A percentile compares a stretch with the other conserved stretches of the same genome.
These are phyloP conservation scores for Scophthalmus maximus DNA, from an alignment of 2,113 vertebrate species.

Conservation along the genomic window DNA sequence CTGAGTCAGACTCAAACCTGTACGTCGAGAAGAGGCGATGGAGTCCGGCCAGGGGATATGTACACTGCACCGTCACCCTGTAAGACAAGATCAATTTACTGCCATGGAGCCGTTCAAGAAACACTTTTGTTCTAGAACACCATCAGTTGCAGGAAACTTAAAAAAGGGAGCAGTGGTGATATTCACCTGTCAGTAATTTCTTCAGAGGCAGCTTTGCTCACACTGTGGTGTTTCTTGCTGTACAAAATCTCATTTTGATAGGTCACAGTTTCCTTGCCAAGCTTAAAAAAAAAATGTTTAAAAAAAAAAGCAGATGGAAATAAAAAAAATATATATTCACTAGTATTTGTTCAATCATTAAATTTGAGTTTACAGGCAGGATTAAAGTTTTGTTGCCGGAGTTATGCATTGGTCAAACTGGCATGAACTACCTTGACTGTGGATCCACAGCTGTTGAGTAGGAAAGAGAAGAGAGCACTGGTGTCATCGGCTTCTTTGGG, in stretches of 20 bases:
- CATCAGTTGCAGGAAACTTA: accelerated
- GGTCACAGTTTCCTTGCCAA: conserved; percentile 48
- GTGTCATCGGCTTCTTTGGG: conserved; percentile 62
- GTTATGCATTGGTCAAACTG: background rate
- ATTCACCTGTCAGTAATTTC: conserved; percentile 13
- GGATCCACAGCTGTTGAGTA: conserved; percentile 75
- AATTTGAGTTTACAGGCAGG: background rate
- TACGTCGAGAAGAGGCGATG: conserved; percentile 58
- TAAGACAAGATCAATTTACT: background rate
- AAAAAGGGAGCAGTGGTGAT: background rate
- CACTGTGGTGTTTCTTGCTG: background rate
- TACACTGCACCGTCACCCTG: conserved; percentile 73
- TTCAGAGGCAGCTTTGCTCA: background rate
- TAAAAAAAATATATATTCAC: background rate
- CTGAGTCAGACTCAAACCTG: conserved; percentile 65
- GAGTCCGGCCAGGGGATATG: conserved; percentile 56
- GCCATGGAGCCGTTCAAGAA: background rate
- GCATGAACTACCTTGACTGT: conserved; percentile 61
- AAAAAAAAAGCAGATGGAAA: no score
- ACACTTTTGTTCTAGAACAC: background rate
- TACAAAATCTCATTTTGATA: conserved; percentile 80
- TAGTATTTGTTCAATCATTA: background rate
- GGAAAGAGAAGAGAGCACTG: conserved; percentile 75
- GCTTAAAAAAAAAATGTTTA: conserved; percentile 66
- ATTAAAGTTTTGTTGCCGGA: no score